These are phyloP conservation scores for Eulacestoma nigropectus DNA, from an alignment of 2,113 vertebrate species.

Conservation along the genomic window DNA sequence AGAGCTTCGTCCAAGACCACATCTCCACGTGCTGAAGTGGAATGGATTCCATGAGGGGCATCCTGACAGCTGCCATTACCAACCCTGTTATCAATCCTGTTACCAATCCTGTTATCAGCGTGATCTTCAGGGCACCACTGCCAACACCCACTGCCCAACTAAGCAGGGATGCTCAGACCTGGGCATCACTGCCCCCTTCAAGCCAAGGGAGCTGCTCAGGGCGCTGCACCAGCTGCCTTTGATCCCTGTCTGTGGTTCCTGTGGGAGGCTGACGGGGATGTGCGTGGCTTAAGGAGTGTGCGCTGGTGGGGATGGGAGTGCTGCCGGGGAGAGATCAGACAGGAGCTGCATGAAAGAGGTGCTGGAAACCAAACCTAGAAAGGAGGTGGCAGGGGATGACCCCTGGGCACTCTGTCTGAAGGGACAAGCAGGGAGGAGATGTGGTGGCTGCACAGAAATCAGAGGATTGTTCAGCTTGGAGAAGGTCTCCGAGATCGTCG, in stretches of 20 bases:
- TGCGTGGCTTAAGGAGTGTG: accelerated
- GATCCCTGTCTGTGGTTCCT: not conserved
- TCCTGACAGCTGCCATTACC: not conserved
- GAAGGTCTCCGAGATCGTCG: not conserved
- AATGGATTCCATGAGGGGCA: not conserved
- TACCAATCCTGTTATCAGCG: not conserved
- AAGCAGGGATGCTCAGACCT: not conserved
- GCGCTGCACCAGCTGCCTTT: too few relatives aligned
- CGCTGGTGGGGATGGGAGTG: not conserved
- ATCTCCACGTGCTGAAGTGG: not conserved
- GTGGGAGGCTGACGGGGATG: not conserved
- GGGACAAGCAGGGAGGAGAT: not conserved
- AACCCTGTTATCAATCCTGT: not conserved
- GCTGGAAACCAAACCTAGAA: not conserved
- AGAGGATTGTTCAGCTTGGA: not conserved
- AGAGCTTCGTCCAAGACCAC: not conserved
- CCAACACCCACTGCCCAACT: not conserved
- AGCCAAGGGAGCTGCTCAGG: not conserved
- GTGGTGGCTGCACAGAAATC: not conserved
- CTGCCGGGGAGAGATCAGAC: not conserved
- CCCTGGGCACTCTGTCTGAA: not conserved
- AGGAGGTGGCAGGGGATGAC: not conserved
- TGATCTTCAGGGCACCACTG: not conserved
- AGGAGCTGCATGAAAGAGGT: not conserved
- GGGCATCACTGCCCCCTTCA: not conserved